Evolutionary conservation across 2,797 vertebrate species (phyloP), one percentile per base, ranked within the genome.

Genomic region (Helicolenus hilgendorfi): DNA sequence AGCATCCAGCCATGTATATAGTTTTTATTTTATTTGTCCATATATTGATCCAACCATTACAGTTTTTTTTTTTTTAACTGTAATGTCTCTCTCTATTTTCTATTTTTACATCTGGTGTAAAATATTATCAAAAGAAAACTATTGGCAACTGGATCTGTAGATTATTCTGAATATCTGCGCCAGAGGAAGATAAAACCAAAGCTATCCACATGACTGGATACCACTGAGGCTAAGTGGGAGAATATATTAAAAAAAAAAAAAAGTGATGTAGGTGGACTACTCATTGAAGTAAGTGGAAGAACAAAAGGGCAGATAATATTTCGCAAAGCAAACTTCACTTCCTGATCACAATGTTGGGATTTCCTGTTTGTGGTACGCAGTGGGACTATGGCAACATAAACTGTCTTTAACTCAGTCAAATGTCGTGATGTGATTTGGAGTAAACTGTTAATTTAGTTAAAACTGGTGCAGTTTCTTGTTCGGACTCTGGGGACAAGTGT

Each of bases 301-400:
- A 81, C 31, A 59, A 18, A 83, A 77, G 22, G 20, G 20, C 15
- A 76, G 29, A 86, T 79, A 74, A 22, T 70, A 9, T 20, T 22
- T 24, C 0, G 1, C 2, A 63, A 41, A 67, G 55, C 24, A 26
- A 64, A 33, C 29, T 31, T 56, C 1, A 38, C 68, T 86, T 84
- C 60, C 72, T 84, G n/a, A 72, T 35, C 14, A 72, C 26, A 67
- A 11, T 81, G 33, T 73, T 77, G 11, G 26, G 63, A 79, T 77
- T 90, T 86, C 81, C 77, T 77, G 81, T 80, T 75, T 58, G 64
- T 79, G 18, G 22, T 5, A 36, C 22, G 31, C 1, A 31, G 60
- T 67, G 7, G 7, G 7, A 27, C 13, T 38, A 8, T 27, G 24
- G 5, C 3, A 49, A 76, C 49, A 89, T 76, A 84, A 85, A 73